These are phyloP conservation scores for Coleophora deauratella DNA, from an alignment of 2,888 invertebrate species.

Conservation along the genomic window DNA sequence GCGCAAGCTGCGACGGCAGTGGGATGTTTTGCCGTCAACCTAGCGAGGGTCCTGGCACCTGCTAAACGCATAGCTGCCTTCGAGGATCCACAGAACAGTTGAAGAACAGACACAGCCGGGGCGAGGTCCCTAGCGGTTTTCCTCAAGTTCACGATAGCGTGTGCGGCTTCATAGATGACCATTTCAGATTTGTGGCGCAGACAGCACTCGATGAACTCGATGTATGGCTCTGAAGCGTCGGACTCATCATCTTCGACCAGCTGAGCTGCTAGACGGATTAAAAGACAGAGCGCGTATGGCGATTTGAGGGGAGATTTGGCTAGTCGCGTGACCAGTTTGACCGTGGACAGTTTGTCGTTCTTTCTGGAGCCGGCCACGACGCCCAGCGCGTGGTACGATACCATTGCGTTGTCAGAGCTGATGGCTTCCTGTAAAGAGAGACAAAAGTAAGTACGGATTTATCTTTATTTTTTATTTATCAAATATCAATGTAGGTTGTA, in stretches of 20 bases:
- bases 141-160: slow-evolving; percentile 94
- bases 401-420: slow-evolving; percentile 82
- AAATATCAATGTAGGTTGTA: no score
- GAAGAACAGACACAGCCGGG: slow-evolving; percentile 96
- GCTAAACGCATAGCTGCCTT: slow-evolving; percentile 97
- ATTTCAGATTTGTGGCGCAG: slow-evolving; percentile 98
- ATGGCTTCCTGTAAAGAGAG: slow-evolving; percentile 56
- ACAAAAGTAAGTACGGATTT: no score
- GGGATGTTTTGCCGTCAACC: slow-evolving; percentile 96
- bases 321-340: slow-evolving; percentile 94
- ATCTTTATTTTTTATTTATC: no score
- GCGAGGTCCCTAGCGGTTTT: slow-evolving; percentile 91
- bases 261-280: slow-evolving; percentile 96
- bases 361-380: slow-evolving; percentile 95
- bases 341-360: slow-evolving; percentile 95
- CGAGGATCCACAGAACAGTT: slow-evolving; percentile 97
- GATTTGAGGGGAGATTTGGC: slow-evolving; percentile 90
- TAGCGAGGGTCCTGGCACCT: slow-evolving; percentile 97
- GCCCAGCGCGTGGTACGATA: slow-evolving; percentile 98
- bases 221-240: slow-evolving; percentile 81
- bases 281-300: slow-evolving; percentile 95
- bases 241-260: slow-evolving; percentile 92
- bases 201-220: slow-evolving; percentile 95
- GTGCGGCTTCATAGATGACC: slow-evolving; percentile 99
- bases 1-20: slow-evolving; percentile 98